phyloP scores from a whole-genome alignment of 2,888 invertebrate species.

The Eupithecia exiguata region DNA sequence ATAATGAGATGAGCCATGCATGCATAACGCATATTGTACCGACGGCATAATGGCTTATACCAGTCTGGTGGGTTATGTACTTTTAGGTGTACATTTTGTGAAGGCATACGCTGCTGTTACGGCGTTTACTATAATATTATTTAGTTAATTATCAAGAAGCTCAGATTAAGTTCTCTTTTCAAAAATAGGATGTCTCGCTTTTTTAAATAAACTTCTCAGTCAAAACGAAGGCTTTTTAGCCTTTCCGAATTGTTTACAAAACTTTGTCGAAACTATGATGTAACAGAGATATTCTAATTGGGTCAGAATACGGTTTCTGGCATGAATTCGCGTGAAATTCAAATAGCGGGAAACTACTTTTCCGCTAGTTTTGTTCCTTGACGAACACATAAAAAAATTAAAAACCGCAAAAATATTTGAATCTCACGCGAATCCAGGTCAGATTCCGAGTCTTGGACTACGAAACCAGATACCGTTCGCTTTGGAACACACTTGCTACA shows the following conservation, averaged over 20 bases:
- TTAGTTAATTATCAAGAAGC: neutral
- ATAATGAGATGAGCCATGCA: slow-evolving; percentile 35
- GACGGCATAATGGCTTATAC: slow-evolving; percentile 4
- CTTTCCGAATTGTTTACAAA: neutral
- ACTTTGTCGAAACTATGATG: neutral
- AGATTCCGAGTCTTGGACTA: neutral
- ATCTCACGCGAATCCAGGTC: neutral
- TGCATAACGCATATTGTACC: slow-evolving; percentile 9
- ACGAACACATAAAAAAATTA: neutral
- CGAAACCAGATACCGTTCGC: no score
- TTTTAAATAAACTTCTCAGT: neutral
- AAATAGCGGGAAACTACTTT: neutral
- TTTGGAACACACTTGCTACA: no score
- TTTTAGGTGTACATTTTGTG: neutral
- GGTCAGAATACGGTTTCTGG: neutral
- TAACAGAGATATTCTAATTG: neutral
- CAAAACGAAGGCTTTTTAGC: neutral
- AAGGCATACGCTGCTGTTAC: neutral
- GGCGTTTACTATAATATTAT: neutral
- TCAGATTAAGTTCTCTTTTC: neutral
- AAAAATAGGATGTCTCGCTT: neutral
- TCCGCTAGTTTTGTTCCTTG: neutral
- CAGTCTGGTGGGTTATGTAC: neutral
- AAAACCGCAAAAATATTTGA: neutral
- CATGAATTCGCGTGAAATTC: neutral